Conservation (phyloP, 2,113 vertebrate species). For the Triplophysa siluroides region DNA sequence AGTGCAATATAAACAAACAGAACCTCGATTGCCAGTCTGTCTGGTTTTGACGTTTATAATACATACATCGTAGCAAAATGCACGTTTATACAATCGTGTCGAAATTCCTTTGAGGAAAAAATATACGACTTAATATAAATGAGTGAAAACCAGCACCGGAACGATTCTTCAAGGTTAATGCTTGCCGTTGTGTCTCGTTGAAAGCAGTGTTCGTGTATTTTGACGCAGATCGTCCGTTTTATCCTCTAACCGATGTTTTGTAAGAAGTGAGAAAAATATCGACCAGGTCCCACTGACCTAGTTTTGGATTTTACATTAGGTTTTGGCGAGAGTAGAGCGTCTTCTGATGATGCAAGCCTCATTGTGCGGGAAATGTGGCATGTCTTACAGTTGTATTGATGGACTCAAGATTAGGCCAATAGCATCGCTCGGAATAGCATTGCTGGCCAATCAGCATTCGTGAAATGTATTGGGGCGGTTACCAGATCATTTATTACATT, state of each 20-base stretch:
- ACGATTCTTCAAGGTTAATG: constrained; percentile 10
- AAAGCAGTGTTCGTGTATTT: not conserved
- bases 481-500: not conserved
- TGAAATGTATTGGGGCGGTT: not conserved
- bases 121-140: not conserved
- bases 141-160: not conserved
- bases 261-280: not conserved
- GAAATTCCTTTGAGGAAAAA: too few species aligned
- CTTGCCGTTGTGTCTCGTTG: not conserved
- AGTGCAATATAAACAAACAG: too few species aligned
- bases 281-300: constrained; percentile 55
- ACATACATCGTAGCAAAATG: not conserved
- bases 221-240: not conserved
- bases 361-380: constrained; percentile 42
- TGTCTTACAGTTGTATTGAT: constrained; percentile 1
- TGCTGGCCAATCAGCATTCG: constrained; percentile 33
- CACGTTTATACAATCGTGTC: too few species aligned
- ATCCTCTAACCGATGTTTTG: not conserved
- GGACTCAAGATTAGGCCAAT: constrained; percentile 20
- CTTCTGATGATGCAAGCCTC: not conserved
- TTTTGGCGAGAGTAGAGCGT: constrained; percentile 16
- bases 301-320: constrained; percentile 44
- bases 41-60: not conserved
- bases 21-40: too few species aligned
- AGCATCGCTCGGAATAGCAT: not conserved